These are phyloP conservation scores for Luperina testacea DNA, from an alignment of 2,888 invertebrate species.

Conservation along the genomic window DNA sequence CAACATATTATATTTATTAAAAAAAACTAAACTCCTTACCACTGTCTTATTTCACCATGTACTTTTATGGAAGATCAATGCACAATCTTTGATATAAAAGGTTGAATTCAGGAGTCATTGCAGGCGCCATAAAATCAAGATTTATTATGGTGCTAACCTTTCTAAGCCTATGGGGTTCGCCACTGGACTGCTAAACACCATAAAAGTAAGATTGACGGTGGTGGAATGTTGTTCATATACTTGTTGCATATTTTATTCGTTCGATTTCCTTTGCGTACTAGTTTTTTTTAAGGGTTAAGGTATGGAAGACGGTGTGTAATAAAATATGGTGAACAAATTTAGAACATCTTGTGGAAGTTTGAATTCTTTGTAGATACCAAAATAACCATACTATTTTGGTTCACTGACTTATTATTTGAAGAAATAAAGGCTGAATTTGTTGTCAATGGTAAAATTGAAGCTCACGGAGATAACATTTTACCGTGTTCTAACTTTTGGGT, in stretches of 20 bases:
- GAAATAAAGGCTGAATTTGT: neutral
- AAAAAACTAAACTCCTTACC: constrained; percentile 4
- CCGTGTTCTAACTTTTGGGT: neutral
- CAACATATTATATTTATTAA: constrained; percentile 9
- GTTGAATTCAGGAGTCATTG: constrained; percentile 75
- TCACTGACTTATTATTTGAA: neutral
- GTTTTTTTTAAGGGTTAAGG: constrained; percentile 8
- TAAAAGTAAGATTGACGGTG: constrained; percentile 57
- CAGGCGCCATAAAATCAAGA: constrained; percentile 74
- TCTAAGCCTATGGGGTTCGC: constrained; percentile 62
- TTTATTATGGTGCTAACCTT: constrained; percentile 74
- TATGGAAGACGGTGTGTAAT: neutral
- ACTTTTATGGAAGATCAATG: constrained; percentile 56
- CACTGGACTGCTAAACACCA: constrained; percentile 62
- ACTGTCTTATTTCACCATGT: constrained; percentile 41
- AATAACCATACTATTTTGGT: neutral
- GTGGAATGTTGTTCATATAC: constrained; percentile 53
- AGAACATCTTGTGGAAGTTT: neutral
- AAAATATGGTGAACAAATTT: constrained; percentile 11
- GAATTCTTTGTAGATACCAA: neutral
- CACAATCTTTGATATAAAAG: constrained; percentile 67
- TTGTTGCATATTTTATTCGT: constrained; percentile 48
- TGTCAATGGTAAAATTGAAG: no score
- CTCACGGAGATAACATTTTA: neutral
- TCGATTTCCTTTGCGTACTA: constrained; percentile 32